Conservation (phyloP, 2,113 vertebrate species). For the Pelmatolapia mariae region DNA sequence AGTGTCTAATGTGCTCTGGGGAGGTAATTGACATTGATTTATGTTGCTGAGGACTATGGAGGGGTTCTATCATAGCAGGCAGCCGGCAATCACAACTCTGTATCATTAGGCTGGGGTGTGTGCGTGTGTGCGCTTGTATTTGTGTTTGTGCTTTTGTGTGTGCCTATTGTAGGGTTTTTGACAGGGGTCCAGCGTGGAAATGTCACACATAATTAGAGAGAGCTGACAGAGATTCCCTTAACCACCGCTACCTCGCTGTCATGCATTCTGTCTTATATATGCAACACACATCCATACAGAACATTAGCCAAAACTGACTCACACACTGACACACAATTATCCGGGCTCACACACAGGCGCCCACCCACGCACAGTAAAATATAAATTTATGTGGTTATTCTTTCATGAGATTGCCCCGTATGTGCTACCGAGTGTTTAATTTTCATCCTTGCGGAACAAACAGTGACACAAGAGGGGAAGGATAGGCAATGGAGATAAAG, state of each 20-base stretch:
- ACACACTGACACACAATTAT: slow-evolving; percentile 33
- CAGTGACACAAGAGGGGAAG: slow-evolving; percentile 16
- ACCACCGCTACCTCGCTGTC: slow-evolving; percentile 28
- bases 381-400: slow-evolving; percentile 21
- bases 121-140: neutral
- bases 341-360: neutral
- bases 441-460: slow-evolving; percentile 13
- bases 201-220: slow-evolving; percentile 68
- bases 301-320: neutral
- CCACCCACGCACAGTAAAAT: slow-evolving; percentile 16
- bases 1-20: slow-evolving; percentile 70
- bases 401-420: slow-evolving; percentile 9
- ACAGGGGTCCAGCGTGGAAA: slow-evolving; percentile 61
- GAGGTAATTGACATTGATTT: slow-evolving; percentile 76
- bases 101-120: slow-evolving; percentile 56
- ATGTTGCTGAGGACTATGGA: slow-evolving; percentile 64
- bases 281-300: neutral
- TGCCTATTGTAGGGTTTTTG: slow-evolving; percentile 43
- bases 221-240: slow-evolving; percentile 52
- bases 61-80: slow-evolving; percentile 67
- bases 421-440: slow-evolving; percentile 40
- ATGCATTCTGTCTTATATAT: slow-evolving; percentile 18
- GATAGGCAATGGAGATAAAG: neutral
- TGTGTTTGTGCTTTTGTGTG: slow-evolving; percentile 22
- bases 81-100: slow-evolving; percentile 66